Base-by-base conservation (phyloP, 2,888 invertebrate genomes). In the Pollenia labialis region DNA sequence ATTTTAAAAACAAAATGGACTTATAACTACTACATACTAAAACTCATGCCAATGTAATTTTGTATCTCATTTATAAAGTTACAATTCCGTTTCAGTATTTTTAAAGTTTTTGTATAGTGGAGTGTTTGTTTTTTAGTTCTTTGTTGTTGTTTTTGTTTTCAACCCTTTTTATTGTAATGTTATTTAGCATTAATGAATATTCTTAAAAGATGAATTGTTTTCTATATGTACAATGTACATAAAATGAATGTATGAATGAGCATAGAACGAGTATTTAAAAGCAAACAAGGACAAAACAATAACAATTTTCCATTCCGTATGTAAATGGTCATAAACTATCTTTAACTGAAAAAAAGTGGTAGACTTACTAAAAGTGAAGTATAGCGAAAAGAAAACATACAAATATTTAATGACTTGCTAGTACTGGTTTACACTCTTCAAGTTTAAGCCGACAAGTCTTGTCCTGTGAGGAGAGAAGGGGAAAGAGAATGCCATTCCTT, bases 161-260 rank as follows among this genome's bases (percentile, higher is more conserved):
- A 69, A 52, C 81, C 69, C 72, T 77, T 74, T 77, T 79, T 74
- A 66, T 77, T 81, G 76, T 84, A 84, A 87, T 69, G 77, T 79
- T 87, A 74, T 87, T 84, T 87, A 87, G 87, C 87, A 75, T 90
- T 91, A 91, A 91, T 91, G 91, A 91, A 91, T 91, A 90, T 90
- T 90, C 90, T 89, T 90, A 85, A 89, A 90, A 90, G 90, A 90
- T 90, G 89, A 89, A 89, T 90, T 88, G 89, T 85, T 88, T 85
- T 80, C 62, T 71, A 68, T 85, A 79, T 81, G 88, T 52, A 52
- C 46, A 79, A 79, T 40, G 58, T 62, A 50, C 58, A 14, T 48
- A 60, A 18, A 68, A 40, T 56, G 44, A 14, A 11, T 42, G 50
- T 6, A 42, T 12, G 56, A 46, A 71, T 46, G 62, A 42, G 23